Evolutionary conservation across 2,888 invertebrate genomes (phyloP), one percentile per base, ranked within the genome.

Genomic region (Minunthozetes semirufus): DNA sequence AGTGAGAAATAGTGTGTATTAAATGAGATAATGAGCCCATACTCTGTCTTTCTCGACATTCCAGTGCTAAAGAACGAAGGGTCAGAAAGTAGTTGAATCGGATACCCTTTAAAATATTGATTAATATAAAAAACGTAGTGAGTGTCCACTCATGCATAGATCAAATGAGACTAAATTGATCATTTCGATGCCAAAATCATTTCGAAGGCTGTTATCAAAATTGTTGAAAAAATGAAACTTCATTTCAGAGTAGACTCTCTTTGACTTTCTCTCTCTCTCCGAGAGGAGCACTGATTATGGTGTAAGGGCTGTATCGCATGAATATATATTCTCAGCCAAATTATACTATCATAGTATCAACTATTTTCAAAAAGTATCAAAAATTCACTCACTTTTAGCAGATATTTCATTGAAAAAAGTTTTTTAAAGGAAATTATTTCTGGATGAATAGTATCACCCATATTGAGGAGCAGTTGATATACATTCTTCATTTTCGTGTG

Each of bases 381-480:
- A 66, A 33, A 59, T 2, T 33, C 66, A 66, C 66, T 66, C 66
- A 66, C 66, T 66, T 63, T 59, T 33, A 66, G 66, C 17, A n/a
- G 66, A 66, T 66, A 66, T 66, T 66, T 66, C 38, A 66, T 66
- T 66, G 66, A 29, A 66, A 66, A 66, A 38, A 29, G 2, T 38
- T 66, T 66, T 66, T 33, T 38, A 66, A 38, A 66, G 66, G 38
- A 66, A 66, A 66, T 66, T 66, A 66, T 66, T 66, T n/a, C 29
- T 38, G 33, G n/a, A 27, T 63, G 27, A 66, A 66, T 66, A 66
- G 66, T 66, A 38, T 63, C 9, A 25, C 61, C 61, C 61, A 63
- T 29, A 29, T 63, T 29, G 29, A 22, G 56, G 56, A 59, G 19
- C 27, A 59, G 29, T 27, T 27, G 25, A 56, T 56, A 66, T 11